Conservation (phyloP, 2,888 invertebrate species). For the Selenia dentaria region DNA sequence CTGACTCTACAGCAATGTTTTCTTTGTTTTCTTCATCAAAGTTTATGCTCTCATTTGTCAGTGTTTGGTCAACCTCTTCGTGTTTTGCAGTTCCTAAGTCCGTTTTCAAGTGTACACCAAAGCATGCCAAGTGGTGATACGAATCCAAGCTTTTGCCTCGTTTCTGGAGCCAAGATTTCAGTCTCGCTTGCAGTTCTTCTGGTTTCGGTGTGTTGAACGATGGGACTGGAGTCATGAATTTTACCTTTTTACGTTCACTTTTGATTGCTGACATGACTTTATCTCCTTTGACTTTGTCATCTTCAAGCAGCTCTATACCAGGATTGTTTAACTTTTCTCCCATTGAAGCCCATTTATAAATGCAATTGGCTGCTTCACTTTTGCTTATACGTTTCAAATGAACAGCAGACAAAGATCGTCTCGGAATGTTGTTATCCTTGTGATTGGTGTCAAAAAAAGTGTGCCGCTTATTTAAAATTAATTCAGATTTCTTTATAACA, state of each 20-base stretch:
- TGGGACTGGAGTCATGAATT: conserved; percentile 62
- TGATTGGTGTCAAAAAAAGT: conserved; percentile 48
- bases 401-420: conserved; percentile 77
- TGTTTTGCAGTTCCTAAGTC: conserved; percentile 20
- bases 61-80: conserved; percentile 3
- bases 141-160: conserved; percentile 74
- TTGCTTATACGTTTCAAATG: conserved; percentile 71
- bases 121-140: conserved; percentile 83
- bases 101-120: conserved; percentile 60
- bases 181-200: conserved; percentile 63
- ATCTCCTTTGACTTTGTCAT: conserved; percentile 50
- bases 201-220: conserved; percentile 66
- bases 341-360: conserved; percentile 72
- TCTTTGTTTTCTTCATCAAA: conserved; percentile 80
- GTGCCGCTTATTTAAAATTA: conserved; percentile 55
- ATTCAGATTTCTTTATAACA: conserved; percentile 47
- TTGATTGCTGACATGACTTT: conserved; percentile 65
- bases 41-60: conserved; percentile 28
- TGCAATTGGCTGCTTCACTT: conserved; percentile 60
- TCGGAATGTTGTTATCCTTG: conserved; percentile 32
- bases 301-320: conserved; percentile 60
- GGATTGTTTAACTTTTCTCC: conserved; percentile 64
- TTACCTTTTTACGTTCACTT: conserved; percentile 72
- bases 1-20: conserved; percentile 70
- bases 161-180: conserved; percentile 81